A percentile compares a stretch with the other conserved stretches of the same genome.
phyloP scores from a whole-genome alignment of 2,113 vertebrate genomes.

The Nannobrachium achirus region DNA sequence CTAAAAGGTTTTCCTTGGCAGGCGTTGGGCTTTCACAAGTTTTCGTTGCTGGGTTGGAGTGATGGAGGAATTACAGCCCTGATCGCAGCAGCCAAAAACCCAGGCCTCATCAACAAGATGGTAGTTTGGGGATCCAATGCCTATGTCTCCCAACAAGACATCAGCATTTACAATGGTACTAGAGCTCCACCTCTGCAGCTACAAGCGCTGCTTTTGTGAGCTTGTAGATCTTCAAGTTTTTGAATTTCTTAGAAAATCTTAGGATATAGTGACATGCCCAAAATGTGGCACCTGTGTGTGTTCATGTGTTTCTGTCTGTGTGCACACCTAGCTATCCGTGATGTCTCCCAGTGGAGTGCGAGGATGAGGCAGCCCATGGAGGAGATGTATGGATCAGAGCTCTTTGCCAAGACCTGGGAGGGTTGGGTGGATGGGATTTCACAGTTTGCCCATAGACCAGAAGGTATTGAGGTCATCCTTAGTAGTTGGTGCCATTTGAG shows the following conservation, averaged over 20 bases:
- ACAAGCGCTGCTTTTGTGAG: conserved; percentile 43
- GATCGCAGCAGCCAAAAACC: conserved; percentile 84
- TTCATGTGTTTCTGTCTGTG: conserved; percentile 1
- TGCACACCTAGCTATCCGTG: conserved; percentile 80
- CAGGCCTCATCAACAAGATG: conserved; percentile 81
- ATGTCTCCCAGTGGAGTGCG: conserved; percentile 89
- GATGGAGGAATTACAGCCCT: conserved; percentile 91
- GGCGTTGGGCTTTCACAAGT: conserved; percentile 83
- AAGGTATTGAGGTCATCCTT: conserved; percentile 76
- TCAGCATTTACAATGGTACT: conserved; percentile 84
- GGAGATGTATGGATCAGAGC: conserved; percentile 85
- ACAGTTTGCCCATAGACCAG: conserved; percentile 74
- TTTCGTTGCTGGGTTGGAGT: conserved; percentile 93
- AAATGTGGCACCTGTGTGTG: not conserved
- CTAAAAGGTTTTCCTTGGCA: conserved; percentile 45
- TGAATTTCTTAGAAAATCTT: not conserved
- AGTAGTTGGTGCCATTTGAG: not conserved
- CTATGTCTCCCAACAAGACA: conserved; percentile 85
- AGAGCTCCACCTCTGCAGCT: conserved; percentile 78
- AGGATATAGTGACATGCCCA: not conserved
- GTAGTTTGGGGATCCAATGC: conserved; percentile 90
- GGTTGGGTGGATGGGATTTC: conserved; percentile 87
- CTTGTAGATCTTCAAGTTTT: not conserved
- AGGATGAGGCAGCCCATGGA: conserved; percentile 86
- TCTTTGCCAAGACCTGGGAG: conserved; percentile 84